A percentile compares a stretch with the other conserved stretches of the same genome.
phyloP scores from a whole-genome alignment of 2,797 vertebrate genomes.

The Thaleichthys pacificus region DNA sequence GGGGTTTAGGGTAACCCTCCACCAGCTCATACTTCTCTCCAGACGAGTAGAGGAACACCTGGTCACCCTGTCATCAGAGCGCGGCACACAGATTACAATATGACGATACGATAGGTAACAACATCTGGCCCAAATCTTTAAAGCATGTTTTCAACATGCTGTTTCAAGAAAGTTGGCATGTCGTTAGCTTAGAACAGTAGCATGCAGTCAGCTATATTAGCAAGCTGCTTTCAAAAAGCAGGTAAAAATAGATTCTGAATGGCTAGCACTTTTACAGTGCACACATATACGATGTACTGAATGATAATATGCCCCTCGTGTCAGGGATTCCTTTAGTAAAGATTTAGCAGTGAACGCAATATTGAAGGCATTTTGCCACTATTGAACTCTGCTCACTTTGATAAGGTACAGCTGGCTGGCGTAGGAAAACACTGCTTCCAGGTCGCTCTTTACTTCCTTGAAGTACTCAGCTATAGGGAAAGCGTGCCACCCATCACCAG shows the following conservation, averaged over 20 bases:
- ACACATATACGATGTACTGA: too few relatives aligned
- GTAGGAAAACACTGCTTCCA: slow-evolving; percentile 50
- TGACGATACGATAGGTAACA: too few relatives aligned
- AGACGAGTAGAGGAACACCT: slow-evolving; percentile 67
- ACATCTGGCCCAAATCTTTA: too few relatives aligned
- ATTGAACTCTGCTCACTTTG: slow-evolving; percentile 30
- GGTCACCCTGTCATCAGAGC: slow-evolving; percentile 54
- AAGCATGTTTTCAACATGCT: background rate
- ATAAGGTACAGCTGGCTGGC: slow-evolving; percentile 47
- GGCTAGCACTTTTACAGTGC: too few relatives aligned
- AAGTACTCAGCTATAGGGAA: slow-evolving; percentile 42
- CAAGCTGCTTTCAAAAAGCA: too few relatives aligned
- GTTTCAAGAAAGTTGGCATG: too few relatives aligned
- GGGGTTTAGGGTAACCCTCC: slow-evolving; percentile 69
- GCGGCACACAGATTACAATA: background rate
- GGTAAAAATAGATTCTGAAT: too few relatives aligned
- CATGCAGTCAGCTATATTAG: too few relatives aligned
- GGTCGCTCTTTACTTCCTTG: slow-evolving; percentile 49
- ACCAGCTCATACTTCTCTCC: slow-evolving; percentile 62
- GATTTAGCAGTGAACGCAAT: too few relatives aligned
- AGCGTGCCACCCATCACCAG: slow-evolving; percentile 28
- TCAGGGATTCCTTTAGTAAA: too few relatives aligned
- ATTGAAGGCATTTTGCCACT: too few relatives aligned
- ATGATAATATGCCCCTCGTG: background rate
- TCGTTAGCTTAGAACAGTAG: too few relatives aligned